phyloP scores from a whole-genome alignment of 2,797 vertebrate genomes.

The Hozukius guyotensis region DNA sequence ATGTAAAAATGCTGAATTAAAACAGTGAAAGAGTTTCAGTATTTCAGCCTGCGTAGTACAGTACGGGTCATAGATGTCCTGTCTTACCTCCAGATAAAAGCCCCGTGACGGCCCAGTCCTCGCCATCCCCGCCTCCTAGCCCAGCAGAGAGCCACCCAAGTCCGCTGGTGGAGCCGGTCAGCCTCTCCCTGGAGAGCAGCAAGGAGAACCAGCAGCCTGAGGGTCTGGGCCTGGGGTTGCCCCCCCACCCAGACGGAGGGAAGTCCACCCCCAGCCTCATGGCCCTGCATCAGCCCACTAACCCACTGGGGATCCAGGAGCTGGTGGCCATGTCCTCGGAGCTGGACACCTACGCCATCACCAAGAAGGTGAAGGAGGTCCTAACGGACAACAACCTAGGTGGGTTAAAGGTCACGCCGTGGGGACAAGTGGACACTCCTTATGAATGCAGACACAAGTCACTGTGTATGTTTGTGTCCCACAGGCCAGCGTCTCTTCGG shows the following conservation, averaged over 20 bases:
- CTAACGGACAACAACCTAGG: slow-evolving; percentile 98
- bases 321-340: slow-evolving; percentile 96
- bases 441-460: not conserved
- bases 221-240: slow-evolving; percentile 72
- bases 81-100: slow-evolving; percentile 81
- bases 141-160: slow-evolving; percentile 87
- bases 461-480: slow-evolving; percentile 42
- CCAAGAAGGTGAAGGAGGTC: slow-evolving; percentile 98
- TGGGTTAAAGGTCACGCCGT: slow-evolving; percentile 62
- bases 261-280: slow-evolving; percentile 81
- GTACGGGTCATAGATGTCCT: not conserved
- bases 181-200: slow-evolving; percentile 92
- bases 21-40: not conserved
- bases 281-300: slow-evolving; percentile 79
- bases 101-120: slow-evolving; percentile 86
- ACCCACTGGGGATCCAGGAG: slow-evolving; percentile 93
- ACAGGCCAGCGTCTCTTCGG: slow-evolving; percentile 96
- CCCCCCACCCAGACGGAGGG: slow-evolving; percentile 75
- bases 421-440: not conserved
- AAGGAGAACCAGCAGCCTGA: slow-evolving; percentile 97
- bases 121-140: slow-evolving; percentile 92
- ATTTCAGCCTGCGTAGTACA: not conserved
- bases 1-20: not conserved
- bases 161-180: slow-evolving; percentile 87
- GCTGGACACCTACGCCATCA: slow-evolving; percentile 96